Evolutionary conservation across 2,113 vertebrate species (phyloP).

Genomic region (Hippopotamus amphibius): DNA sequence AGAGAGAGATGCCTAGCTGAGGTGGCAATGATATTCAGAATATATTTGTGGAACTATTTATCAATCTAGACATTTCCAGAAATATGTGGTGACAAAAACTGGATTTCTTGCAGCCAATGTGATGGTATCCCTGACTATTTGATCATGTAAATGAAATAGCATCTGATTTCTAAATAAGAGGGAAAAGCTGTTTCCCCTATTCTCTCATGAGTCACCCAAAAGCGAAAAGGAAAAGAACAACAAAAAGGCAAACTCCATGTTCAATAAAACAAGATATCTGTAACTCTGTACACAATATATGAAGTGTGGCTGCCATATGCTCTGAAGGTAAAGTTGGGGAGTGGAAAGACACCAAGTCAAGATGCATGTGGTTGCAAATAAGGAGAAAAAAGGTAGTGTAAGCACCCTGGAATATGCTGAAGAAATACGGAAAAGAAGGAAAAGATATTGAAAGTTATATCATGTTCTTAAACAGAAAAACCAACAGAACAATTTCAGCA

Average conservation of each 20-base stretch:
- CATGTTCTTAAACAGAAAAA: not conserved
- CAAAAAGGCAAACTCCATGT: not conserved
- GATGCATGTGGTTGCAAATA: not conserved
- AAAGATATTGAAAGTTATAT: not conserved
- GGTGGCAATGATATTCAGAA: not conserved
- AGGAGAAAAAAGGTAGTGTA: not conserved
- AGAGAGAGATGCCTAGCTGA: not conserved
- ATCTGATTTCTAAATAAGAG: not conserved
- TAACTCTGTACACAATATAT: not conserved
- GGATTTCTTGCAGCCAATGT: not conserved
- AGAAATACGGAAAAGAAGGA: not conserved
- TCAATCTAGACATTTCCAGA: not conserved
- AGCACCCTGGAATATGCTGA: not conserved
- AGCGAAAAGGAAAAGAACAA: not conserved
- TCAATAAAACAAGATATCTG: not conserved
- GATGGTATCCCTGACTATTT: not conserved
- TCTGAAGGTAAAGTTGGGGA: not conserved
- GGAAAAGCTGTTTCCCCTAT: not conserved
- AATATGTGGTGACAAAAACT: not conserved
- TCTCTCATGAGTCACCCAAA: not conserved
- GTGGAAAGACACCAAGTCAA: not conserved
- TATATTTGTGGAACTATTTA: not conserved
- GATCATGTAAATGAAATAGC: not conserved
- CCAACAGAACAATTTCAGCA: not conserved
- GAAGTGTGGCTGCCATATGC: not conserved